Conservation (phyloP, 2,797 vertebrate genomes). For the Gymnoscopelus microlampas region DNA sequence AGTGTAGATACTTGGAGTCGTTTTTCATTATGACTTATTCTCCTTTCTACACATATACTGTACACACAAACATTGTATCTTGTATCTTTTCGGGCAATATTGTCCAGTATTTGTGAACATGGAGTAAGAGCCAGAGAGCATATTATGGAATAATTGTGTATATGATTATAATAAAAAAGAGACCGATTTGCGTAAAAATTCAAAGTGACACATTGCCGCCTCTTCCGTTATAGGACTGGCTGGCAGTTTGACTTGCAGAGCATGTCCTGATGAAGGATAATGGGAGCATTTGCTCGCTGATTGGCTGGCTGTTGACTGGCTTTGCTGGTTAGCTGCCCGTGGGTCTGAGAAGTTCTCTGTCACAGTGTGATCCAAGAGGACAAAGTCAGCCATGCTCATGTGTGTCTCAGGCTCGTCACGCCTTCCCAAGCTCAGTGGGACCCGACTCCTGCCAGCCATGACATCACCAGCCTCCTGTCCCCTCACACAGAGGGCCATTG, state of each 20-base stretch:
- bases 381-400: constrained; percentile 54
- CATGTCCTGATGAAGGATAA: no score
- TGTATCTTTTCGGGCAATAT: background rate
- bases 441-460: constrained; percentile 59
- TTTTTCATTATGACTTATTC: constrained; percentile 13
- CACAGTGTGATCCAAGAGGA: constrained; percentile 57
- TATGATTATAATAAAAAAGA: no score
- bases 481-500: constrained; percentile 52
- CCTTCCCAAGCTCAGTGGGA: constrained; percentile 52
- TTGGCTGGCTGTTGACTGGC: constrained; percentile 26
- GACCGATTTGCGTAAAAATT: no score
- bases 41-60: constrained; percentile 20
- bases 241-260: no score
- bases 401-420: constrained; percentile 55
- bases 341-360: constrained; percentile 21
- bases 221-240: no score
- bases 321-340: constrained; percentile 25
- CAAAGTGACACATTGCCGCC: no score
- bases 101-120: constrained; percentile 6
- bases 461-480: constrained; percentile 63
- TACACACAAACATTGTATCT: background rate
- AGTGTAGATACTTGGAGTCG: constrained; percentile 14
- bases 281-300: no score
- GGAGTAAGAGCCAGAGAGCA: no score
- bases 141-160: no score